phyloP scores from a whole-genome alignment of 2,888 invertebrate species.

The Clostera curtula region DNA sequence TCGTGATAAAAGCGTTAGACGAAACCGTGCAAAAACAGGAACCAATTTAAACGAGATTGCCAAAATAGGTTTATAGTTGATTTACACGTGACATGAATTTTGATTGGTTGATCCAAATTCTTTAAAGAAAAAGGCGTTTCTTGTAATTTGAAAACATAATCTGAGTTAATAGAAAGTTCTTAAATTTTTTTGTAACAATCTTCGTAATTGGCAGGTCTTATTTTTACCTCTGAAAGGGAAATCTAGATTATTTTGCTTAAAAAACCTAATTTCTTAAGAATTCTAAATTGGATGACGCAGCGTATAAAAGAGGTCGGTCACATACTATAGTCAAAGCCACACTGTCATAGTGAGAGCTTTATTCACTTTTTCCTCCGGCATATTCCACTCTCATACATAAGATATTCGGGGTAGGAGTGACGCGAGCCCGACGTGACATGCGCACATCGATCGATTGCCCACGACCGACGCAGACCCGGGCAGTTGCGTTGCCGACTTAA shows the following conservation, averaged over 20 bases:
- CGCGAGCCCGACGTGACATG: constrained; percentile 49
- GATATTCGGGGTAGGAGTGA: constrained; percentile 57
- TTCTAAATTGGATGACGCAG: background rate
- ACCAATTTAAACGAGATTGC: constrained; percentile 11
- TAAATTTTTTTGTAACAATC: too few species aligned
- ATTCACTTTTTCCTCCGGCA: constrained; percentile 50
- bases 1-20: too few species aligned
- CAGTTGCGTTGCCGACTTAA: constrained; percentile 48
- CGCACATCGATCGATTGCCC: constrained; percentile 63
- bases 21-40: constrained; percentile 7
- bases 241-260: too few species aligned
- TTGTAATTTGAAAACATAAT: background rate
- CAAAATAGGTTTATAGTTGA: constrained; percentile 16
- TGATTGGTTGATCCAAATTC: constrained; percentile 7
- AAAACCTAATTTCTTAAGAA: background rate
- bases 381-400: constrained; percentile 67
- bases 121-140: background rate
- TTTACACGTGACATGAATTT: constrained; percentile 16
- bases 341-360: constrained; percentile 29
- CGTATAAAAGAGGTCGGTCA: constrained; percentile 10
- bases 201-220: too few species aligned
- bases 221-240: too few species aligned
- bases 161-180: too few species aligned
- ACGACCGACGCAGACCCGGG: constrained; percentile 45
- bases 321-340: constrained; percentile 25